Evolutionary conservation across 2,888 invertebrate species (phyloP).

Genomic region (Thecophora atra): DNA sequence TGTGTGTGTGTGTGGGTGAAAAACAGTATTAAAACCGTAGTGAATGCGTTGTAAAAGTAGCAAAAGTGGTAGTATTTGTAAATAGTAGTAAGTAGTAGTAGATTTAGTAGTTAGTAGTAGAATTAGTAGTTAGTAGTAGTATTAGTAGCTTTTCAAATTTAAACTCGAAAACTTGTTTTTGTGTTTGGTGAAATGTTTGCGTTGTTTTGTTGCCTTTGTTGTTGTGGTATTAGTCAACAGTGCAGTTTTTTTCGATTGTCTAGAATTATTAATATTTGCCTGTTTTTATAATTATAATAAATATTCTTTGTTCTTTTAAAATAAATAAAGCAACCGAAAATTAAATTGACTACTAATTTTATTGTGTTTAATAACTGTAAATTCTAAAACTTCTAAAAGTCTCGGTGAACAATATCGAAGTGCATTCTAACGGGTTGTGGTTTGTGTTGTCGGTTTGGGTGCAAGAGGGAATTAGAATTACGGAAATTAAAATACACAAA

Average conservation of each 20-base stretch:
- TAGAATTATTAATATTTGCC: too few species aligned
- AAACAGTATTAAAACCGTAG: slow-evolving; percentile 24
- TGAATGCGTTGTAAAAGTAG: neutral
- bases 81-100: slow-evolving; percentile 1
- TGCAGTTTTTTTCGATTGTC: neutral
- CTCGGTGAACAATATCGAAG: too few species aligned
- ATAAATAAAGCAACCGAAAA: too few species aligned
- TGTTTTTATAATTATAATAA: too few species aligned
- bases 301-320: too few species aligned
- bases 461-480: neutral
- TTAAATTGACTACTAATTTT: too few species aligned
- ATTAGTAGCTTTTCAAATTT: too few species aligned
- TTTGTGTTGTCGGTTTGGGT: neutral
- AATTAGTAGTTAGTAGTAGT: slow-evolving; percentile 12
- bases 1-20: neutral
- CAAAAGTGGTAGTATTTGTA: slow-evolving; percentile 1
- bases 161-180: too few species aligned
- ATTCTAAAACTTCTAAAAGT: too few species aligned
- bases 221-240: slow-evolving; percentile 7
- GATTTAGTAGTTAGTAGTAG: slow-evolving; percentile 5
- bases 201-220: neutral
- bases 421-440: too few species aligned
- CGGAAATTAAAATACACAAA: neutral
- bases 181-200: neutral
- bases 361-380: too few species aligned